A percentile compares a stretch with the other conserved stretches of the same genome.
Conservation (phyloP, 2,113 vertebrate genomes). For the Cephalopholis sonnerati region DNA sequence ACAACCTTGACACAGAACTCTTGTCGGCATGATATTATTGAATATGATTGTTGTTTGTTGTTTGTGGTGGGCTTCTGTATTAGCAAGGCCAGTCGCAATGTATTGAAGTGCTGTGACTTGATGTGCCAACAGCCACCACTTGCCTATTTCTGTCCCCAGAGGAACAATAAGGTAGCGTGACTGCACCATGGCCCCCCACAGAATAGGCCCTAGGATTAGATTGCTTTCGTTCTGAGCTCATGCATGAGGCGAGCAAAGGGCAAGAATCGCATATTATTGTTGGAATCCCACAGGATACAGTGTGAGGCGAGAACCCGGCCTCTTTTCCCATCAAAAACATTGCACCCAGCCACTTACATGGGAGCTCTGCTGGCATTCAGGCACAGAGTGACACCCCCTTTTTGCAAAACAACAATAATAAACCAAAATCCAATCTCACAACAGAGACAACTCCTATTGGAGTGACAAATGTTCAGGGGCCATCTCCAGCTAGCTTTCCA, state of each 20-base stretch:
- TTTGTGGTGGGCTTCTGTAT: constrained; percentile 12
- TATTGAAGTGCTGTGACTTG: constrained; percentile 47
- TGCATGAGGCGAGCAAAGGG: constrained; percentile 61
- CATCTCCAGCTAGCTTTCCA: constrained; percentile 75
- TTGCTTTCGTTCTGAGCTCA: constrained; percentile 63
- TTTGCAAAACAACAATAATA: constrained; percentile 81
- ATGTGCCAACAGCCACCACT: constrained; percentile 63
- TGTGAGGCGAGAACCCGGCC: constrained; percentile 19
- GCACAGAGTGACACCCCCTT: constrained; percentile 33
- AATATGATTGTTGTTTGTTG: not conserved
- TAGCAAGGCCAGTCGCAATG: constrained; percentile 32
- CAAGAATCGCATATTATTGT: constrained; percentile 62
- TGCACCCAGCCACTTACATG: constrained; percentile 37
- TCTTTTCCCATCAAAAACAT: constrained; percentile 48
- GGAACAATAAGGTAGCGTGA: constrained; percentile 65
- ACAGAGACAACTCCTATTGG: constrained; percentile 71
- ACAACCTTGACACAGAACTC: not conserved
- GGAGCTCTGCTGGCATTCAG: constrained; percentile 47
- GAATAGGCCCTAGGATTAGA: constrained; percentile 58
- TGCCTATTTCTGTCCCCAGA: constrained; percentile 63
- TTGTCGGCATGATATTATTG: constrained; percentile 3
- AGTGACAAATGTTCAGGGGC: constrained; percentile 81
- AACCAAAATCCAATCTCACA: constrained; percentile 82
- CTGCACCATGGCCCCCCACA: constrained; percentile 32
- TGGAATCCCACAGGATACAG: constrained; percentile 58